Conservation (phyloP, 2,888 invertebrate species). For the Rambutsinella grinnellia region DNA sequence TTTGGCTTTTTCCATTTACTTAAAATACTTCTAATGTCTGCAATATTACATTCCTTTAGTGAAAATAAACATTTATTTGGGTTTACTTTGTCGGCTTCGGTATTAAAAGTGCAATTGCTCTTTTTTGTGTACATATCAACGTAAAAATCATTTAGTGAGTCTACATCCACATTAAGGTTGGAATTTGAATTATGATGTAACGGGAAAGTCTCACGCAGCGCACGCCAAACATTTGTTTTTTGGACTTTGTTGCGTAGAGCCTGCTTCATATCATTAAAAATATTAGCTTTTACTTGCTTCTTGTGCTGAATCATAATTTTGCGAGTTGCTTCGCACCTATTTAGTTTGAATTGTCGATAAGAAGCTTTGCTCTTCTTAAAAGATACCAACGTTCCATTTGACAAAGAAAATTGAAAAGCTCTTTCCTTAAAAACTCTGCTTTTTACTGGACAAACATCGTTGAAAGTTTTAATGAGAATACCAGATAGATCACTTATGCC, state of each 20-base stretch:
- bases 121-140: background rate
- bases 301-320: background rate
- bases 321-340: background rate
- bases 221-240: background rate
- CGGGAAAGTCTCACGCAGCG: background rate
- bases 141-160: slow-evolving; percentile 2
- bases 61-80: background rate
- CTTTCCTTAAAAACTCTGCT: background rate
- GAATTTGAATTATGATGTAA: background rate
- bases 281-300: background rate
- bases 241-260: background rate
- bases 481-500: background rate
- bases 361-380: background rate
- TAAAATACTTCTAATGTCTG: too few relatives aligned
- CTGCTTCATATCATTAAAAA: background rate
- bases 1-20: too few relatives aligned
- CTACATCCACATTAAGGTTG: background rate
- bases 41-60: background rate
- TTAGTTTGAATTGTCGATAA: background rate
- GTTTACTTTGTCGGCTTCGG: background rate
- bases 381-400: background rate
- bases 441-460: background rate
- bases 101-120: background rate
- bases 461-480: background rate
- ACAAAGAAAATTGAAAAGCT: too few relatives aligned